These are phyloP conservation scores for Acanthochromis polyacanthus DNA, from an alignment of 2,113 vertebrate species.

Conservation along the genomic window DNA sequence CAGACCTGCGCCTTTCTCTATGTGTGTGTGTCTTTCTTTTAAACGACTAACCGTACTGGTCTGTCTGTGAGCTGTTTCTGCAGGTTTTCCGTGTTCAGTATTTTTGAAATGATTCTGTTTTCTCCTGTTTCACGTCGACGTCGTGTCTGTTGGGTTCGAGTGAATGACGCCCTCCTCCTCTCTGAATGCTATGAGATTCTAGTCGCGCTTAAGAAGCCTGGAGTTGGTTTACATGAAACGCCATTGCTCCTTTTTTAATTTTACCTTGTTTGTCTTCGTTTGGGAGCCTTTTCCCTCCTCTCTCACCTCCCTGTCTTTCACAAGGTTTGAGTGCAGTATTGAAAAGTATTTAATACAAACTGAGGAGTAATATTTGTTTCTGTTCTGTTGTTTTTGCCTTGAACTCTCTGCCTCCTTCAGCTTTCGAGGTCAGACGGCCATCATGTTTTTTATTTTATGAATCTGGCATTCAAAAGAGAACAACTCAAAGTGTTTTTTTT, in stretches of 20 bases:
- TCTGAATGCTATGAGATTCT: conserved; percentile 57
- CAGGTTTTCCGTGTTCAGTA: conserved; percentile 33
- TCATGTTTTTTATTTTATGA: conserved; percentile 18
- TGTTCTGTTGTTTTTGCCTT: conserved; percentile 35
- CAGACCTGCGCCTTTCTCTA: conserved; percentile 23
- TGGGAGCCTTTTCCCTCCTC: not conserved
- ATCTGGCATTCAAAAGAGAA: conserved; percentile 65
- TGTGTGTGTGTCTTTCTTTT: not conserved
- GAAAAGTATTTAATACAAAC: conserved; percentile 35
- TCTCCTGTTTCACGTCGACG: not conserved
- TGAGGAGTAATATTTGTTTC: conserved; percentile 1
- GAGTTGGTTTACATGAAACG: conserved; percentile 23
- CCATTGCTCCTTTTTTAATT: conserved; percentile 10
- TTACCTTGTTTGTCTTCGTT: not conserved
- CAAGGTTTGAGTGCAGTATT: conserved; percentile 68
- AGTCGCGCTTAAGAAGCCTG: conserved; percentile 8
- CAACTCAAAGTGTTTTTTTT: conserved; percentile 25
- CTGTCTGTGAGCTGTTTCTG: conserved; percentile 34
- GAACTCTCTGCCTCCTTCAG: conserved; percentile 14
- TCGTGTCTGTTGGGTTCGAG: conserved; percentile 30
- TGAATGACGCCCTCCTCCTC: conserved; percentile 23
- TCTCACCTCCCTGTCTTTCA: not conserved
- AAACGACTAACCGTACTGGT: conserved; percentile 29
- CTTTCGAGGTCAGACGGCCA: conserved; percentile 20
- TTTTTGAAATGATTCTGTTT: conserved; percentile 36